These are phyloP conservation scores for Dryas iulia DNA, from an alignment of 1,140 invertebrate species.

Conservation along the genomic window DNA sequence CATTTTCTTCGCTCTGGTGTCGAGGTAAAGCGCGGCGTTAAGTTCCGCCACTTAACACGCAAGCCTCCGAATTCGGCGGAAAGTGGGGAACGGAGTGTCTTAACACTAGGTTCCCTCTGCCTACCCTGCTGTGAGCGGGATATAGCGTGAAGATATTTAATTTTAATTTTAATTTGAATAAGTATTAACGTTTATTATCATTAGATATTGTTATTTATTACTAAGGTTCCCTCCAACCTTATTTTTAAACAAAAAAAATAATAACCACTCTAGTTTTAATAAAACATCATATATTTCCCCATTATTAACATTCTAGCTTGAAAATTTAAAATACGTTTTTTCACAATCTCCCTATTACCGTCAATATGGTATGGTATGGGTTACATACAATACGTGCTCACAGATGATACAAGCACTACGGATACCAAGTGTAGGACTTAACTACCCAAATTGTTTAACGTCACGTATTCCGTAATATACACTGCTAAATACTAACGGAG, in stretches of 20 bases:
- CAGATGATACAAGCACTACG: neutral
- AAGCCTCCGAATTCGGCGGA: too few relatives aligned
- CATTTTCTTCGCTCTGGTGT: too few relatives aligned
- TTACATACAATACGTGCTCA: neutral
- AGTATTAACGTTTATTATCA: too few relatives aligned
- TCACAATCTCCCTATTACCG: neutral
- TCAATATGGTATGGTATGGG: neutral
- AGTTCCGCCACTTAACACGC: too few relatives aligned
- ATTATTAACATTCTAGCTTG: neutral
- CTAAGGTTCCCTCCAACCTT: too few relatives aligned
- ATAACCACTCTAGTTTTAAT: neutral
- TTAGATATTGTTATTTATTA: too few relatives aligned
- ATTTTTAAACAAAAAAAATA: neutral
- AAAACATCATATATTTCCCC: neutral
- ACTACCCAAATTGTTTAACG: slow-evolving; percentile 47
- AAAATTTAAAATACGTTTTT: neutral
- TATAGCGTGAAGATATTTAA: too few relatives aligned
- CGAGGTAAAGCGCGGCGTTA: too few relatives aligned
- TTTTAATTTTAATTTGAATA: too few relatives aligned
- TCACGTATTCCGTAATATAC: neutral
- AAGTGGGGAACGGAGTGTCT: too few relatives aligned
- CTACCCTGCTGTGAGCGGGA: too few relatives aligned
- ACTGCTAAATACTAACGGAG: neutral
- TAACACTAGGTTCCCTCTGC: too few relatives aligned
- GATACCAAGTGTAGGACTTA: slow-evolving; percentile 29